A percentile compares a stretch with the other conserved stretches of the same genome.
These are phyloP conservation scores for Melanotaenia maccullochi DNA, from an alignment of 2,797 vertebrate genomes.

Conservation along the genomic window DNA sequence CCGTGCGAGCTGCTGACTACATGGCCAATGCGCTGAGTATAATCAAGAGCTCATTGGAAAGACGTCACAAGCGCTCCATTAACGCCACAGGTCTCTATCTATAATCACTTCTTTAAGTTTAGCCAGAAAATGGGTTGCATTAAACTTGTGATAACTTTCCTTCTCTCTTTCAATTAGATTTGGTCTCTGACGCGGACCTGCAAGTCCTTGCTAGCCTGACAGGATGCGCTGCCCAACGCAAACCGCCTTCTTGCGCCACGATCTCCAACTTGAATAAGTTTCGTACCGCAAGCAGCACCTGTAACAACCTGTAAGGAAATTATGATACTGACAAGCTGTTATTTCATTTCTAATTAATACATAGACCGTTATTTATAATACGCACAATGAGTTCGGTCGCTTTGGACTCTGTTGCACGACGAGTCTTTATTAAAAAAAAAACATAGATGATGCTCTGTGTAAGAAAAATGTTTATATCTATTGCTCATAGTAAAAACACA, in stretches of 20 bases:
- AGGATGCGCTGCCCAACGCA: slow-evolving; percentile 80
- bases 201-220: slow-evolving; percentile 75
- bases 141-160: background rate
- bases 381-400: too few relatives aligned
- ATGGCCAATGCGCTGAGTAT: background rate
- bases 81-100: slow-evolving; percentile 61
- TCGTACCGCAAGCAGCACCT: slow-evolving; percentile 80
- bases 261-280: slow-evolving; percentile 61
- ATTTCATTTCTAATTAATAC: background rate
- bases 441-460: background rate
- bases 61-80: background rate
- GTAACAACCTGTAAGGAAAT: slow-evolving; percentile 87
- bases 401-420: too few relatives aligned
- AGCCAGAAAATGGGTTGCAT: background rate
- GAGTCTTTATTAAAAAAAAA: background rate
- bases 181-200: slow-evolving; percentile 80
- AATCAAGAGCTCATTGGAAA: slow-evolving; percentile 26
- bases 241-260: slow-evolving; percentile 44
- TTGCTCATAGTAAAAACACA: slow-evolving; percentile 45
- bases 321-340: background rate
- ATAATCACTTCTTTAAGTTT: too few relatives aligned
- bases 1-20: background rate
- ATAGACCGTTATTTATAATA: too few relatives aligned
- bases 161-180: slow-evolving; percentile 68
- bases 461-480: background rate